Conservation (phyloP, 2,797 vertebrate genomes). For the Spheniscus humboldti region DNA sequence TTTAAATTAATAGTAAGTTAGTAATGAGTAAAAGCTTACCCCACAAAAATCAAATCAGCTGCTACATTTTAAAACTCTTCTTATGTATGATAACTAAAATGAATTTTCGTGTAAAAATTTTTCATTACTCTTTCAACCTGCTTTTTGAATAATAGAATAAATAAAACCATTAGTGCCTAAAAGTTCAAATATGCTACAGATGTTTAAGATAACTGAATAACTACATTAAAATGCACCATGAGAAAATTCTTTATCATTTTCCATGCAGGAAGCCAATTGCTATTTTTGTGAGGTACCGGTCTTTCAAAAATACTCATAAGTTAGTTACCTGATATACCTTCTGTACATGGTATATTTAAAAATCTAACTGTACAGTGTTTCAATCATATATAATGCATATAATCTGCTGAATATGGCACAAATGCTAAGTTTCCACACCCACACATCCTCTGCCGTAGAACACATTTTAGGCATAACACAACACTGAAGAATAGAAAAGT, state of each 20-base stretch:
- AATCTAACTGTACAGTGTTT: constrained; percentile 70
- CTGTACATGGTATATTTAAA: constrained; percentile 49
- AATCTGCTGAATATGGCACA: constrained; percentile 78
- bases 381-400: constrained; percentile 52
- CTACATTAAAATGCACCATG: constrained; percentile 27
- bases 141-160: constrained; percentile 50
- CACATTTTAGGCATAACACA: constrained; percentile 78
- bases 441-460: constrained; percentile 71
- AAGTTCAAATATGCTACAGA: constrained; percentile 44
- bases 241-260: constrained; percentile 26
- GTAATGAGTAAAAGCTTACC: constrained; percentile 6
- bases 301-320: constrained; percentile 61
- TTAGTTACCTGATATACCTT: constrained; percentile 62
- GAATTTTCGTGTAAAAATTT: neutral
- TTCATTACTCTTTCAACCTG: neutral
- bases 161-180: constrained; percentile 17
- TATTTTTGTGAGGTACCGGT: constrained; percentile 60
- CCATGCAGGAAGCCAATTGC: constrained; percentile 42
- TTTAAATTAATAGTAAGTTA: constrained; percentile 20
- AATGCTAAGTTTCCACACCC: constrained; percentile 65
- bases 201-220: constrained; percentile 21
- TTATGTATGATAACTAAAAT: constrained; percentile 3
- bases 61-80: constrained; percentile 25
- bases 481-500: constrained; percentile 75
- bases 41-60: constrained; percentile 57